Conservation (phyloP, 2,113 vertebrate genomes). For the Actenoides hombroni region DNA sequence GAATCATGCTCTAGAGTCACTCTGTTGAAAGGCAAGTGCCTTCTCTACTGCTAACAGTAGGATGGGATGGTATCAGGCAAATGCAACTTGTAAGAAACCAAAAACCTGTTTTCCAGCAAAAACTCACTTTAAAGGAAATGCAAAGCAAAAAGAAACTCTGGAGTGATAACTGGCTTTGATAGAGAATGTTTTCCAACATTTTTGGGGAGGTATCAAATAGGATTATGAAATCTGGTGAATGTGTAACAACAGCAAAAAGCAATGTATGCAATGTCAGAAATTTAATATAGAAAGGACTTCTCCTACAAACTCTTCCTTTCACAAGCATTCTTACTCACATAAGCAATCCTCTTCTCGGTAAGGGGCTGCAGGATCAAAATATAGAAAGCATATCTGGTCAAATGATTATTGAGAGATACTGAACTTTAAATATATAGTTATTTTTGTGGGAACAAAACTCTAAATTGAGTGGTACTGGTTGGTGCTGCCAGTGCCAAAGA, state of each 20-base stretch:
- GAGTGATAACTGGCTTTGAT: neutral
- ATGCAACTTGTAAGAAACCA: neutral
- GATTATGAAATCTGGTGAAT: neutral
- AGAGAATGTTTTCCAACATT: neutral
- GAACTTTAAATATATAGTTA: neutral
- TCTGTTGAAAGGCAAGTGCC: neutral
- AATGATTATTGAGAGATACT: neutral
- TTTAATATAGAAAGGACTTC: neutral
- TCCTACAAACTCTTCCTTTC: conserved; percentile 33
- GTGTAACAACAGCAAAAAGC: neutral
- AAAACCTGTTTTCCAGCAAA: neutral
- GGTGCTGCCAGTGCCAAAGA: neutral
- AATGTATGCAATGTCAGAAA: neutral
- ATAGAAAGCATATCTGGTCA: neutral
- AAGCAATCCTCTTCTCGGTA: neutral
- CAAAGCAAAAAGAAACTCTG: neutral
- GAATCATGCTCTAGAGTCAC: neutral
- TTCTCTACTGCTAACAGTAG: neutral
- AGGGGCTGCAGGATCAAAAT: neutral
- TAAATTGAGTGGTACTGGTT: conserved; percentile 4
- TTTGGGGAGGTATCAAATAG: neutral
- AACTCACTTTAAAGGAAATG: neutral
- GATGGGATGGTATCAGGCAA: neutral
- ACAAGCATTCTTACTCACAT: neutral
- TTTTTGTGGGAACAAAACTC: conserved; percentile 6